phyloP scores from a whole-genome alignment of 2,888 invertebrate species.

The Tenthredo livida region DNA sequence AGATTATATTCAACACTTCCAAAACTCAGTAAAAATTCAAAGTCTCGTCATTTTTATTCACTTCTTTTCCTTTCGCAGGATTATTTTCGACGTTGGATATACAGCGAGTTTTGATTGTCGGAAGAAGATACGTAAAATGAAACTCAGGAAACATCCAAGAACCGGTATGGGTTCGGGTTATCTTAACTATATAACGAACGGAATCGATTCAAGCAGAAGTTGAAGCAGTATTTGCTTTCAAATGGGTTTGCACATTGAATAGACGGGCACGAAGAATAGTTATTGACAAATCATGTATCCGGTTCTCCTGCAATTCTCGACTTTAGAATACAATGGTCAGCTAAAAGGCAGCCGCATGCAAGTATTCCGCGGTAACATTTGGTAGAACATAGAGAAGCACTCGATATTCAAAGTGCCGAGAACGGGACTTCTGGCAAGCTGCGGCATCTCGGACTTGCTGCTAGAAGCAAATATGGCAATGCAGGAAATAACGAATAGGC shows the following conservation, averaged over 20 bases:
- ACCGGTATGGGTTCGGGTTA: neutral
- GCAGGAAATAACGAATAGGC: constrained; percentile 47
- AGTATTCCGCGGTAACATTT: constrained; percentile 40
- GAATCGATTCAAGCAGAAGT: neutral
- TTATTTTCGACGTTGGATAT: neutral
- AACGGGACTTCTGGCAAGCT: constrained; percentile 44
- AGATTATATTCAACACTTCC: neutral
- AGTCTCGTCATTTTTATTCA: neutral
- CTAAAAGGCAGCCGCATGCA: constrained; percentile 36
- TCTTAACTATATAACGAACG: neutral
- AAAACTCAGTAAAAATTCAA: neutral
- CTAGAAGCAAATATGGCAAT: constrained; percentile 48
- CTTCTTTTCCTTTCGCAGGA: neutral
- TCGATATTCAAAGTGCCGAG: constrained; percentile 51
- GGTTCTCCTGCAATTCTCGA: constrained; percentile 17
- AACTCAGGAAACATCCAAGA: neutral
- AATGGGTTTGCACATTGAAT: constrained; percentile 23
- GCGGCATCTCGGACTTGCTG: constrained; percentile 21
- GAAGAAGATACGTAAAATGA: neutral
- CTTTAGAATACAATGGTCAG: constrained; percentile 50
- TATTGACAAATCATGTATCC: constrained; percentile 52
- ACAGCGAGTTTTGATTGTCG: neutral
- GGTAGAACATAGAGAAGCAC: constrained; percentile 50
- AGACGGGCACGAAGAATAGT: constrained; percentile 46
- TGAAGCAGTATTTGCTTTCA: constrained; percentile 15